Evolutionary conservation across 2,888 invertebrate species (phyloP).

Genomic region (Margaritifera margaritifera): DNA sequence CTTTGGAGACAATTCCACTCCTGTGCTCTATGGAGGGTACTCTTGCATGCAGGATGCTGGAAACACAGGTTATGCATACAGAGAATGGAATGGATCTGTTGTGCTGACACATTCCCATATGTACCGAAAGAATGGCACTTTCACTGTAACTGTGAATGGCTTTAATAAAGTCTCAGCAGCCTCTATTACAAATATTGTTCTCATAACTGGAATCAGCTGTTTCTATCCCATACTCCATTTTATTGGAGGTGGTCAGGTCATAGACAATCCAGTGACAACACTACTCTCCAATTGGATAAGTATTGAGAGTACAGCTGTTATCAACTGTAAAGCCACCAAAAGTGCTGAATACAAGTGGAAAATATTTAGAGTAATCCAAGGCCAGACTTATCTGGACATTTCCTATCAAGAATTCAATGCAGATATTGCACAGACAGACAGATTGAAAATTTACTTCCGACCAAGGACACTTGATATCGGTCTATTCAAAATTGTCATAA

Average conservation of each 20-base stretch:
- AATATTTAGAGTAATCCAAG: constrained; percentile 34
- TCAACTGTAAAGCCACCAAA: constrained; percentile 44
- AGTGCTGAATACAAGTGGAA: constrained; percentile 45
- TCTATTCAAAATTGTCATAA: constrained; percentile 43
- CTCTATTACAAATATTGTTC: constrained; percentile 30
- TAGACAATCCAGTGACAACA: constrained; percentile 40
- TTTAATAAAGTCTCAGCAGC: constrained; percentile 44
- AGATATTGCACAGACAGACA: constrained; percentile 18
- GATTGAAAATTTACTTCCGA: constrained; percentile 46
- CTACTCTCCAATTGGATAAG: constrained; percentile 44
- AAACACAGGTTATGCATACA: constrained; percentile 15
- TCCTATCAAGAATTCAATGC: constrained; percentile 30
- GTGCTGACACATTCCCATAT: constrained; percentile 33
- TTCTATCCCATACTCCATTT: constrained; percentile 48
- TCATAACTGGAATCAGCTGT: constrained; percentile 49
- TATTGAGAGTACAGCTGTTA: constrained; percentile 47
- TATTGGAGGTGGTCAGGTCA: constrained; percentile 47
- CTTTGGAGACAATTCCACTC: constrained; percentile 42
- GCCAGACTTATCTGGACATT: constrained; percentile 42
- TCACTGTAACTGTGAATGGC: constrained; percentile 32
- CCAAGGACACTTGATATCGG: constrained; percentile 42
- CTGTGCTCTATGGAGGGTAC: constrained; percentile 27
- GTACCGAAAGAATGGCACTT: constrained; percentile 42
- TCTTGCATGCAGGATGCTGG: constrained; percentile 20
- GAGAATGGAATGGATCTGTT: constrained; percentile 9